phyloP scores from a whole-genome alignment of 2,888 invertebrate genomes.

The Amblyteles armatorius region DNA sequence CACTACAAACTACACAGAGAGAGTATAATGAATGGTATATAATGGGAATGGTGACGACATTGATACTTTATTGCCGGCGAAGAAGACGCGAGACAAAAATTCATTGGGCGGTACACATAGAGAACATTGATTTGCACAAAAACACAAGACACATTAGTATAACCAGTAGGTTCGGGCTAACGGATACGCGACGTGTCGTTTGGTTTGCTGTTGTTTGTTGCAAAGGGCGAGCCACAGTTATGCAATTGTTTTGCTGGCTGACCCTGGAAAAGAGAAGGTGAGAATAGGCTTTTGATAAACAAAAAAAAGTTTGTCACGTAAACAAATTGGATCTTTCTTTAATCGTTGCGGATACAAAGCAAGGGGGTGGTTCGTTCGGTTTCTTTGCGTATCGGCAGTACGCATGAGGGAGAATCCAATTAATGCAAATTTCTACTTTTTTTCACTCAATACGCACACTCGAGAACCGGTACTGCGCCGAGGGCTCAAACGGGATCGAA shows the following conservation, averaged over 20 bases:
- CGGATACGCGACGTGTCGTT: slow-evolving; percentile 56
- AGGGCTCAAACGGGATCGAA: slow-evolving; percentile 21
- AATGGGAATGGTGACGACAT: slow-evolving; percentile 54
- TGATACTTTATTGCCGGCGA: slow-evolving; percentile 56
- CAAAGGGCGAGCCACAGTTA: slow-evolving; percentile 61
- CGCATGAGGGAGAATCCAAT: background rate
- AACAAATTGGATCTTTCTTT: slow-evolving; percentile 19
- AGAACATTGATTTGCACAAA: slow-evolving; percentile 64
- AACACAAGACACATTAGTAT: slow-evolving; percentile 60
- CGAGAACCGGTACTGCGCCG: slow-evolving; percentile 3
- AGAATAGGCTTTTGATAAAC: slow-evolving; percentile 55
- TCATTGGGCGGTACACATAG: slow-evolving; percentile 58
- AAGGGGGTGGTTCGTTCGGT: background rate
- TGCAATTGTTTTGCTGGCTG: slow-evolving; percentile 65
- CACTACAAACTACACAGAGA: slow-evolving; percentile 12
- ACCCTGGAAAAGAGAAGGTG: slow-evolving; percentile 62
- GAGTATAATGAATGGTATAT: slow-evolving; percentile 28
- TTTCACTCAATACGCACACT: slow-evolving; percentile 27
- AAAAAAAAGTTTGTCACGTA: slow-evolving; percentile 22
- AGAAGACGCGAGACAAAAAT: background rate
- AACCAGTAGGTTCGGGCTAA: slow-evolving; percentile 62
- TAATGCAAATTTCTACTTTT: slow-evolving; percentile 6
- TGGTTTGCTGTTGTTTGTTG: slow-evolving; percentile 54
- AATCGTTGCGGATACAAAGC: slow-evolving; percentile 35
- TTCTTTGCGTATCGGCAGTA: slow-evolving; percentile 5